These are phyloP conservation scores for Malurus melanocephalus DNA, from an alignment of 2,113 vertebrate species.

Conservation along the genomic window DNA sequence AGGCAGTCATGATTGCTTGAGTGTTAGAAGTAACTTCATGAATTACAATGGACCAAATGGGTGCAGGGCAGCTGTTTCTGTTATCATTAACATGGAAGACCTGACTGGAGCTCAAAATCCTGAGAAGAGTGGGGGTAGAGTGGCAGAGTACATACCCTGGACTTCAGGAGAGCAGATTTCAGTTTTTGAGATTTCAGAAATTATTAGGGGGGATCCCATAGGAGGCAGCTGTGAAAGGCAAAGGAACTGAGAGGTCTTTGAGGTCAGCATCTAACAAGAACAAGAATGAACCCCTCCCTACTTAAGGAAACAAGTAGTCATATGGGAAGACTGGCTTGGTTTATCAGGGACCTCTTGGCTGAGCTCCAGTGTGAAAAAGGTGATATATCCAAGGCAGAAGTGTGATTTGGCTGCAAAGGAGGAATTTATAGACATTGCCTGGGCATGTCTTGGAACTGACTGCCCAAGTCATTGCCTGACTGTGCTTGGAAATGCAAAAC, in stretches of 20 bases:
- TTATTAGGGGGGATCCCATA: background rate
- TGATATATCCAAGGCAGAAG: fast-evolving
- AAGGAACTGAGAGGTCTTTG: background rate
- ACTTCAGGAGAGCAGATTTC: background rate
- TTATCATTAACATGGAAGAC: background rate
- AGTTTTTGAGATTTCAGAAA: background rate
- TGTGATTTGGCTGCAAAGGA: background rate
- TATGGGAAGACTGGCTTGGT: background rate
- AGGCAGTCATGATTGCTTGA: background rate
- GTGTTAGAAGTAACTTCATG: background rate
- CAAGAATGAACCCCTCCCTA: background rate
- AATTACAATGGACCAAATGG: background rate
- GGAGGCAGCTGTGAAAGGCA: background rate
- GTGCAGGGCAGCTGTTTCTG: background rate
- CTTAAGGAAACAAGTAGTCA: background rate
- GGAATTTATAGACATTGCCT: background rate
- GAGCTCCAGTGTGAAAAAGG: background rate
- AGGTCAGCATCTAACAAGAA: background rate
- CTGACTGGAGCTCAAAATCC: background rate
- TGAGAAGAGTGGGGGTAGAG: background rate
- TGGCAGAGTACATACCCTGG: background rate
- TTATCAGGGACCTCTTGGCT: background rate
- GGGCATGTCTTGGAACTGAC: background rate
- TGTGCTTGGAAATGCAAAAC: background rate
- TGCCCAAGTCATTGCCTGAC: no score